Conservation (phyloP, 1,140 invertebrate genomes). For the Macrobrachium nipponense region DNA sequence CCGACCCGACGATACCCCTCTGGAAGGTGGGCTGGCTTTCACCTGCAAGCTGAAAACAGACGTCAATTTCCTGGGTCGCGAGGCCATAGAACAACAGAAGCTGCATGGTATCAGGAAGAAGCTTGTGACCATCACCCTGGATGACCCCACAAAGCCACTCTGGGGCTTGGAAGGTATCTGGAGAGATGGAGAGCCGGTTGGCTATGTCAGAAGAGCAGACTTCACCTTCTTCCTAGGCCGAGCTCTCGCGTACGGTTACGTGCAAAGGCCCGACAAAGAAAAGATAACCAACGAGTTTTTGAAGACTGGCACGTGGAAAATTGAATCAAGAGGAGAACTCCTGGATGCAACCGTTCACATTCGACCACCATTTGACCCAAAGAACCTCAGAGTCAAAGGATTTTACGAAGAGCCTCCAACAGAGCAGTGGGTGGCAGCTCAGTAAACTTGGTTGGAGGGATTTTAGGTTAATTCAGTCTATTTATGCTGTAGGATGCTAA, state of each 20-base stretch:
- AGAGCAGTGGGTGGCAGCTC: not conserved
- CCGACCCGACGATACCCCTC: constrained; percentile 83
- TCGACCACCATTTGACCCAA: constrained; percentile 84
- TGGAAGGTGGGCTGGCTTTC: constrained; percentile 84
- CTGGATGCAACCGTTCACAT: constrained; percentile 79
- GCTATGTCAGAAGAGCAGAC: constrained; percentile 83
- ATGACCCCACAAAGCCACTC: constrained; percentile 79
- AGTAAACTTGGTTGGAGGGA: too few species aligned
- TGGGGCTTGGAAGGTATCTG: constrained; percentile 88
- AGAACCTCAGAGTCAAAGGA: constrained; percentile 73
- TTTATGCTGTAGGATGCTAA: too few species aligned
- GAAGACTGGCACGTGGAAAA: constrained; percentile 79
- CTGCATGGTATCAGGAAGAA: constrained; percentile 79
- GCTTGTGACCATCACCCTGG: constrained; percentile 80
- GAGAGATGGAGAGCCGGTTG: constrained; percentile 80
- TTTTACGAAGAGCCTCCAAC: constrained; percentile 62
- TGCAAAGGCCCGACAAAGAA: constrained; percentile 71
- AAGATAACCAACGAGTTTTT: constrained; percentile 78
- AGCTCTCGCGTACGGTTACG: constrained; percentile 78
- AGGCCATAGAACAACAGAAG: constrained; percentile 75
- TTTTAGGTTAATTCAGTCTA: too few species aligned
- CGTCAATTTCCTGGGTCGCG: constrained; percentile 82
- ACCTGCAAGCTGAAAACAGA: constrained; percentile 79
- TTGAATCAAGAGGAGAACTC: constrained; percentile 82
- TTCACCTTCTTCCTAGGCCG: constrained; percentile 80